Base-by-base conservation (phyloP, 2,888 invertebrate genomes). In the Linnaemya vulpina region DNA sequence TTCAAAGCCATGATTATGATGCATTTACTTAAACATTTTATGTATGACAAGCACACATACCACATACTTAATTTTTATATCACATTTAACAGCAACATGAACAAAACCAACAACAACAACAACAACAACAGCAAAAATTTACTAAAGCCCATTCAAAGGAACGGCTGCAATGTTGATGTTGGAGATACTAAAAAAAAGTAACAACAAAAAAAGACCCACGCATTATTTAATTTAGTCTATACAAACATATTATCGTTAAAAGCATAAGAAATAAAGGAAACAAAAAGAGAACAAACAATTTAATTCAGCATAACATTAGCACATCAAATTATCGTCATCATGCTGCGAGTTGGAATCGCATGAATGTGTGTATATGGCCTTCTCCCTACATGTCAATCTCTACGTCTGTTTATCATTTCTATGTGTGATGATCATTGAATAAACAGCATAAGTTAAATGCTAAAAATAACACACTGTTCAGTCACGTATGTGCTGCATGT, bases 261-360 rank as follows among this genome's bases (percentile, higher is more conserved):
- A 49, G 46, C 46, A 25, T 22, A 35, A 43, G 20, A 25, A 17
- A 43, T 30, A 30, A 30, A 30, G 30, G 10, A 3, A 25, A n/a
- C n/a, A n/a, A 63, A 17, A 58, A 71, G 35, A 11, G 7, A 73
- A 70, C 81, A 68, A 82, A 85, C 82, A 85, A 82, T 85, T 81
- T 84, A 85, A 85, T 85, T 81, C 84, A 78, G 82, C 84, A 85
- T 85, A 85, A 82, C 84, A 85, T 85, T 85, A 85, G 84, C 84
- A 85, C 84, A 85, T 85, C 84, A 85, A 85, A 85, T 85, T 85
- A 85, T 85, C 84, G 77, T 81, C 82, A 85, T 74, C 84, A 70
- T 68, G 43, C 38, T 67, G 25, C 46, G 35, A 67, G 58, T 15
- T 49, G 30, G 38, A 43, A 78, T 49, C 17, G 53, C 17, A 68